These are phyloP conservation scores for Phoxinus phoxinus DNA, from an alignment of 2,113 vertebrate genomes.

Conservation along the genomic window DNA sequence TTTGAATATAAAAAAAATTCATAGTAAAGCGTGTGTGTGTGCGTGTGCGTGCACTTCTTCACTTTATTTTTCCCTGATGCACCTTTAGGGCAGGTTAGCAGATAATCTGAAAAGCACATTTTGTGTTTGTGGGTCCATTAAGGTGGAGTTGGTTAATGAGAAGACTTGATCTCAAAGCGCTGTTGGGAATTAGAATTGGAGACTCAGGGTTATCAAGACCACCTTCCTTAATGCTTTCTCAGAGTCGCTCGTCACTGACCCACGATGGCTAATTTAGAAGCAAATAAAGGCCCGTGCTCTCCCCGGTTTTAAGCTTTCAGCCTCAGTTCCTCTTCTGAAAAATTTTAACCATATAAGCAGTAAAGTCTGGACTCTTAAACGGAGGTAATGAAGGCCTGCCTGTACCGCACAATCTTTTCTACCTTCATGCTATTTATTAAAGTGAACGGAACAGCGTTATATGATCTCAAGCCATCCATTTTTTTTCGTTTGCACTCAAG, in stretches of 20 bases:
- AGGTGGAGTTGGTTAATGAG: conserved; percentile 37
- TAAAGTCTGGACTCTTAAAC: conserved; percentile 29
- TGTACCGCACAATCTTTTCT: neutral
- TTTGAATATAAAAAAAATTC: too few species aligned
- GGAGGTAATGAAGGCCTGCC: conserved; percentile 31
- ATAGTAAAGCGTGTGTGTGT: neutral
- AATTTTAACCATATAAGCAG: neutral
- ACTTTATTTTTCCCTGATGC: neutral
- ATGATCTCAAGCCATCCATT: neutral
- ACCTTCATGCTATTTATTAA: neutral
- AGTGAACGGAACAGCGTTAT: neutral
- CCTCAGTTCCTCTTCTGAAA: conserved; percentile 33
- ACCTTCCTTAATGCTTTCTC: conserved; percentile 33
- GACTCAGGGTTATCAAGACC: conserved; percentile 41
- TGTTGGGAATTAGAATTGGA: conserved; percentile 37
- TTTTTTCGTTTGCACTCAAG: neutral
- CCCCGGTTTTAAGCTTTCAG: neutral
- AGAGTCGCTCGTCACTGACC: conserved; percentile 16
- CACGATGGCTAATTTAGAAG: conserved; percentile 42
- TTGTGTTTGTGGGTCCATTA: conserved; percentile 32
- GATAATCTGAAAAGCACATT: conserved; percentile 27
- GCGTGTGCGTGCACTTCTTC: neutral
- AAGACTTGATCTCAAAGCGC: conserved; percentile 12
- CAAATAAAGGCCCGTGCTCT: conserved; percentile 17
- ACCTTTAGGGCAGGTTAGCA: neutral